Evolutionary conservation across 2,888 invertebrate species (phyloP).

Genomic region (Ephialtes manifestator): DNA sequence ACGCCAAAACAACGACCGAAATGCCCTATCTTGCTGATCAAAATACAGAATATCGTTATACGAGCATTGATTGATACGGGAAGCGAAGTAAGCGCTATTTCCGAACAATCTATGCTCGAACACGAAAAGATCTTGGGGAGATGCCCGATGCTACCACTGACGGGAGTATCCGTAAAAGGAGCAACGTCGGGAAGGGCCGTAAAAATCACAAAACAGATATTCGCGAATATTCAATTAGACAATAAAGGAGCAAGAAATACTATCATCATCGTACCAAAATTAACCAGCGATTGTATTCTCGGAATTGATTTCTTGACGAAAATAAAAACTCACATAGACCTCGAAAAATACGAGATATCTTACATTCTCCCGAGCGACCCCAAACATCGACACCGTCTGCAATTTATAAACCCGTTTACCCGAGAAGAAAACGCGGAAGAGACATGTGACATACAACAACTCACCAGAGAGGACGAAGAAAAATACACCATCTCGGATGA

Average conservation of each 20-base stretch:
- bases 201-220: neutral
- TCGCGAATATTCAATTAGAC: neutral
- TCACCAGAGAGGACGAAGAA: neutral
- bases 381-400: neutral
- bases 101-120: no score
- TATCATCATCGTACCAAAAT: no score
- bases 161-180: neutral
- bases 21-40: neutral
- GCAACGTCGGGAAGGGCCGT: slow-evolving; percentile 9
- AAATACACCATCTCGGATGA: neutral
- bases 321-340: no score
- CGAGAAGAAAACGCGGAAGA: neutral
- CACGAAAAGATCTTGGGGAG: no score
- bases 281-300: no score
- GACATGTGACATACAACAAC: neutral
- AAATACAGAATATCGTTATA: neutral
- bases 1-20: neutral
- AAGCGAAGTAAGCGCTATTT: no score
- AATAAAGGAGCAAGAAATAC: neutral
- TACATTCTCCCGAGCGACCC: no score
- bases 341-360: no score
- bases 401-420: neutral
- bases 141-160: neutral
- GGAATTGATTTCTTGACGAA: no score
- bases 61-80: slow-evolving; percentile 11